phyloP scores from a whole-genome alignment of 1,140 invertebrate genomes.

The Armadillidium nasatum region DNA sequence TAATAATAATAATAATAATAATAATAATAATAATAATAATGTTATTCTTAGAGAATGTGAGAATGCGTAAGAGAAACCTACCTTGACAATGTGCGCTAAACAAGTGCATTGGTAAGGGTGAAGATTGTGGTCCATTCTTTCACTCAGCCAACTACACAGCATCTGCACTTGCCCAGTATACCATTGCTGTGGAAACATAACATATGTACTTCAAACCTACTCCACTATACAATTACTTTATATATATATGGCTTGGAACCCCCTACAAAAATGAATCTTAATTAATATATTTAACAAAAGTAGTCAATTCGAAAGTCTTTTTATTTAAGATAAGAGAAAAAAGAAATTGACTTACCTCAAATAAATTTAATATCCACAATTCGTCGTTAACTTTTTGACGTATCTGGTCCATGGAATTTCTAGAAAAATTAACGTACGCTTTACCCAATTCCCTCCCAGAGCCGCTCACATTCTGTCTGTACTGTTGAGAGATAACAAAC shows the following conservation, averaged over 20 bases:
- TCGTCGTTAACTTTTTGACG: conserved; percentile 95
- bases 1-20: neutral
- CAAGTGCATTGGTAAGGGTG: conserved; percentile 96
- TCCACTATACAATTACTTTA: too few species aligned
- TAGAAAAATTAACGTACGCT: conserved; percentile 94
- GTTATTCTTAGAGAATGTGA: neutral
- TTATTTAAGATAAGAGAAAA: too few species aligned
- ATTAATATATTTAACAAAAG: too few species aligned
- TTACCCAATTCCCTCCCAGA: conserved; percentile 92
- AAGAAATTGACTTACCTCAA: conserved; percentile 65
- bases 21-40: neutral
- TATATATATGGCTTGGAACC: too few species aligned
- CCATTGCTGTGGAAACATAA: too few species aligned
- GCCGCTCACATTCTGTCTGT: conserved; percentile 69
- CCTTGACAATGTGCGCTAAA: conserved; percentile 91
- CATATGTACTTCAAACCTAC: too few species aligned
- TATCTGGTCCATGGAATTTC: conserved; percentile 95
- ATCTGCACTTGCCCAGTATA: conserved; percentile 90
- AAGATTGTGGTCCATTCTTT: conserved; percentile 86
- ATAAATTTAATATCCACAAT: conserved; percentile 93
- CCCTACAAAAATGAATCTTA: too few species aligned
- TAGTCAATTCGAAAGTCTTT: too few species aligned
- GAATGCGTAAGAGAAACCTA: conserved; percentile 50
- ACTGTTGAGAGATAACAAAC: neutral
- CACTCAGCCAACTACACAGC: conserved; percentile 90